Base-by-base conservation (phyloP, 2,113 vertebrate species). In the Phylloscopus whistleri region DNA sequence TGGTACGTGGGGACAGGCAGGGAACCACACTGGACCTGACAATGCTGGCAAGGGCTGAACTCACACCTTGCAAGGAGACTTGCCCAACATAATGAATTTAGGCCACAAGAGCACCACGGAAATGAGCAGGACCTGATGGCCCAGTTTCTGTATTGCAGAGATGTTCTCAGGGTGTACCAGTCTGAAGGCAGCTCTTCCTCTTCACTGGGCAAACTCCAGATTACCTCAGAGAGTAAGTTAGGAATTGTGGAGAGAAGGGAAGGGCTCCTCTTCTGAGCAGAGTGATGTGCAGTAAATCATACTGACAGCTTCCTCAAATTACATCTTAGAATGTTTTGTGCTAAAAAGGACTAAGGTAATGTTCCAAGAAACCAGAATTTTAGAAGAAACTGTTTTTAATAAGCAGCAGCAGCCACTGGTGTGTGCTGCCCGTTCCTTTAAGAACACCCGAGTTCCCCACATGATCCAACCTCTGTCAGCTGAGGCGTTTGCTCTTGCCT, bases 401-500 rank as follows among this genome's bases (percentile, higher is more conserved):
- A 23, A 79, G 84, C 87, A 91, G 80, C 59, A 85, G 82, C 75
- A 86, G 46, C 51, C 39, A 13, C 16, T 55, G 58, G 39, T 13
- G 55, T 26, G 55, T 46, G 23, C 27, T n/a, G 27, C 18, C 44
- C 1, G 1, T 83, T 87, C 41, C 39, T 76, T 59, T 41, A 49
- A 14, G 68, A 85, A 55, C 11, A n/a, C 17, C 31, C 5, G 1
- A 3, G 4, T 26, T 56, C 30, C 73, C 35, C 52, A 4, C 1
- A 2, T 9, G 26, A 4, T 23, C 16, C 58, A 22, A 16, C 6
- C 13, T 16, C 58, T 91, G 33, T 24, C 39, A 51, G 97, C 67
- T 96, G 56, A 98, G 96, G 39, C 92, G 82, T 69, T 89, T 95
- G 84, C 98, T 98, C 94, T 98, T 98, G 26, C 98, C 98, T 41